These are phyloP conservation scores for Polyploca ridens DNA, from an alignment of 2,888 invertebrate genomes.

Conservation along the genomic window DNA sequence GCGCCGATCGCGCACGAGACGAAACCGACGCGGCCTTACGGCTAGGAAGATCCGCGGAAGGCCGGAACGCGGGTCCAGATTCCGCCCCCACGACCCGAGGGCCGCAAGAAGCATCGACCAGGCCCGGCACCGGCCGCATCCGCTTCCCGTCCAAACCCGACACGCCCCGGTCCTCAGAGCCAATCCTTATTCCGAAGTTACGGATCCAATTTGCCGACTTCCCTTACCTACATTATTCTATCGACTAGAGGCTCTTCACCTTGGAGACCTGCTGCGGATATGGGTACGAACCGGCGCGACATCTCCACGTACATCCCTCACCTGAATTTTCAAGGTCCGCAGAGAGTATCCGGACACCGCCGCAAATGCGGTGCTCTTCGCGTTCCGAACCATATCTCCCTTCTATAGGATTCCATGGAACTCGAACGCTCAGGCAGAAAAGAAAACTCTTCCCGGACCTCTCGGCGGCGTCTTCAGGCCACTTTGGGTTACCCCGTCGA, in stretches of 20 bases:
- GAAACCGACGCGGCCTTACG: slow-evolving; percentile 21
- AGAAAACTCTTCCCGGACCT: slow-evolving; percentile 74
- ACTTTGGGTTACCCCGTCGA: slow-evolving; percentile 60
- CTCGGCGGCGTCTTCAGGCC: slow-evolving; percentile 84
- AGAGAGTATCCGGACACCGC: slow-evolving; percentile 59
- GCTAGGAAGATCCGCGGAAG: slow-evolving; percentile 46
- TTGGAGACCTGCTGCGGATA: slow-evolving; percentile 91
- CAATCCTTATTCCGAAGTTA: slow-evolving; percentile 89
- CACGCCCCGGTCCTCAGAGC: slow-evolving; percentile 87
- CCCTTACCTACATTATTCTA: slow-evolving; percentile 87
- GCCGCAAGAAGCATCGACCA: too few species aligned
- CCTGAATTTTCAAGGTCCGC: slow-evolving; percentile 66
- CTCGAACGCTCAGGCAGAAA: slow-evolving; percentile 80
- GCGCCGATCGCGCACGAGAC: slow-evolving; percentile 43
- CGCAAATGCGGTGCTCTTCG: slow-evolving; percentile 55
- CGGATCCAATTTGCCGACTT: slow-evolving; percentile 88
- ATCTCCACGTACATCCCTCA: slow-evolving; percentile 59
- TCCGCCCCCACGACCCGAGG: too few species aligned
- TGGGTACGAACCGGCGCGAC: slow-evolving; percentile 84
- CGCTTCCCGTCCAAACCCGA: slow-evolving; percentile 79
- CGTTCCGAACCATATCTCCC: slow-evolving; percentile 79
- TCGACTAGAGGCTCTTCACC: slow-evolving; percentile 87
- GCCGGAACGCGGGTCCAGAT: too few species aligned
- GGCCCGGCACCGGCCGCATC: too few species aligned
- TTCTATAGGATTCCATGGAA: slow-evolving; percentile 77